Percentiles rank a stretch among this genome's conserved stretches.
Evolutionary conservation across 2,888 invertebrate species (phyloP).

Genomic region (Drosophila ezoana): DNA sequence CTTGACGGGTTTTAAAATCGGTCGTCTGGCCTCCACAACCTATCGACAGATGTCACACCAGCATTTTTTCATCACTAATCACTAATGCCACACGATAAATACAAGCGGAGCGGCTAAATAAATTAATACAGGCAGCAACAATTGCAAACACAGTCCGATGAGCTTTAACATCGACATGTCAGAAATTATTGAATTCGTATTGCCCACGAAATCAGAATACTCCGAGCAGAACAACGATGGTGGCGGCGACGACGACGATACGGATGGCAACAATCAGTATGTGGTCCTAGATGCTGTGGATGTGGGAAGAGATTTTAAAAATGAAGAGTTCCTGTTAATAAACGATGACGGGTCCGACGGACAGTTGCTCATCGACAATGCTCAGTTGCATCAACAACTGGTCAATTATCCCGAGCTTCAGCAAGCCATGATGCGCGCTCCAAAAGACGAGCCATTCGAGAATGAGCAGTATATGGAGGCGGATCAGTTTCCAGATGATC

Average conservation of each 20-base stretch:
- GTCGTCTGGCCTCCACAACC: constrained; percentile 26
- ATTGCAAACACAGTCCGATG: constrained; percentile 32
- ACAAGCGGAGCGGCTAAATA: constrained; percentile 41
- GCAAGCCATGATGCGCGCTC: constrained; percentile 27
- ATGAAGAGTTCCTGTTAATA: constrained; percentile 53
- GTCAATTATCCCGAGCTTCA: constrained; percentile 36
- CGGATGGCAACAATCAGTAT: constrained; percentile 33
- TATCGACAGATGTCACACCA: constrained; percentile 29
- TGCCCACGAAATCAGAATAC: constrained; percentile 54
- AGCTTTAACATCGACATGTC: constrained; percentile 62
- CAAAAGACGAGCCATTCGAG: constrained; percentile 31
- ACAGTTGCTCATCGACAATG: constrained; percentile 44
- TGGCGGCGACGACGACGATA: constrained; percentile 37
- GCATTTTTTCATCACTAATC: constrained; percentile 45
- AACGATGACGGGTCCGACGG: constrained; percentile 46
- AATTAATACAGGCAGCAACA: constrained; percentile 4
- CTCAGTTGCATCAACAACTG: constrained; percentile 48
- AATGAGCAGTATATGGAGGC: constrained; percentile 36
- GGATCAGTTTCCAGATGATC: constrained; percentile 49
- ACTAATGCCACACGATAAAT: constrained; percentile 57
- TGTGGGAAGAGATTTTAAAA: constrained; percentile 48
- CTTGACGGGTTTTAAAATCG: too few species aligned
- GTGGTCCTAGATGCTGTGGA: constrained; percentile 60
- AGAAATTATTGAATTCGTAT: constrained; percentile 78
- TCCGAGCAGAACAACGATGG: constrained; percentile 39